Evolutionary conservation across 2,113 vertebrate species (phyloP).

Genomic region (Pimephales promelas): DNA sequence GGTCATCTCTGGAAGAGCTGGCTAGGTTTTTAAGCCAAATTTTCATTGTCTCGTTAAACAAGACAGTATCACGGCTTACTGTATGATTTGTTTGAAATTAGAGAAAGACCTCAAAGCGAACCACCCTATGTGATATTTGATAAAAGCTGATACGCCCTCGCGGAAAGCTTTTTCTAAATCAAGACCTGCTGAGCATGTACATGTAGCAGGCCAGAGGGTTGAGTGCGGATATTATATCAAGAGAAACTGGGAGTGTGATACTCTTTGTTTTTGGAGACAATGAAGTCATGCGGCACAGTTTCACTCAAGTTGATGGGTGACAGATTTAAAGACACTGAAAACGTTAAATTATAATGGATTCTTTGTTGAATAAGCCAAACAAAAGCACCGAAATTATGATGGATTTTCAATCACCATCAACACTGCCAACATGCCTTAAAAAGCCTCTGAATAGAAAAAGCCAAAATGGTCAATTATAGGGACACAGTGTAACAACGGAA

Average conservation of each 20-base stretch:
- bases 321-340: conserved; percentile 12
- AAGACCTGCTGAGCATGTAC: background rate
- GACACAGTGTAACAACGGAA: background rate
- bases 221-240: conserved; percentile 8
- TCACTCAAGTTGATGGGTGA: conserved; percentile 21
- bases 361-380: conserved; percentile 39
- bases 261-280: conserved; percentile 28
- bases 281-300: conserved; percentile 30
- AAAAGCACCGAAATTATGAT: conserved; percentile 37
- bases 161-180: background rate
- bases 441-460: conserved; percentile 9
- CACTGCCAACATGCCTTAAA: conserved; percentile 1
- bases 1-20: conserved; percentile 38
- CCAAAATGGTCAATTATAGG: conserved; percentile 23
- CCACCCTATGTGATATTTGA: conserved; percentile 39
- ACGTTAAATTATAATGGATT: conserved; percentile 27
- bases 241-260: conserved; percentile 4
- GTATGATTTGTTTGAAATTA: conserved; percentile 37
- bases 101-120: conserved; percentile 37
- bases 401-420: conserved; percentile 19
- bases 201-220: background rate
- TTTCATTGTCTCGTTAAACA: conserved; percentile 38
- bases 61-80: conserved; percentile 45
- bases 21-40: conserved; percentile 36
- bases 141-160: conserved; percentile 38